Conservation (phyloP, 1,140 invertebrate species). For the Sweltsa coloradensis region DNA sequence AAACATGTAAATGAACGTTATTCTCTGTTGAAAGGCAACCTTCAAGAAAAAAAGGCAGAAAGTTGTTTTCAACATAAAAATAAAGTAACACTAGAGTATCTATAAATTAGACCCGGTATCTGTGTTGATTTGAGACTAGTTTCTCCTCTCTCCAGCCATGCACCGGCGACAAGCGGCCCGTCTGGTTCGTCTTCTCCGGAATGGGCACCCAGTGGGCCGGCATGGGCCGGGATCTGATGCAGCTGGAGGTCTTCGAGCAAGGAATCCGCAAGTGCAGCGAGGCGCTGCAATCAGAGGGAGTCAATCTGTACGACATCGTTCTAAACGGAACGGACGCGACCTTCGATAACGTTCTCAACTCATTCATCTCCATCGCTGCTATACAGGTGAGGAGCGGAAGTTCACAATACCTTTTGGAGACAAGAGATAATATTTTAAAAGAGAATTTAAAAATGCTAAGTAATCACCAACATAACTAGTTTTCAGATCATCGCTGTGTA, state of each 20-base stretch:
- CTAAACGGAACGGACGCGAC: conserved; percentile 57
- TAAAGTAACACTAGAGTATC: too few relatives aligned
- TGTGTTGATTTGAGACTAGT: background rate
- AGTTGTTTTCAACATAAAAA: too few relatives aligned
- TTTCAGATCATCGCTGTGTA: too few relatives aligned
- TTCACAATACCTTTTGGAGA: too few relatives aligned
- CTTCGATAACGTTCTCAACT: conserved; percentile 73
- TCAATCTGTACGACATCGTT: conserved; percentile 74
- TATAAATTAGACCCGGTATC: too few relatives aligned
- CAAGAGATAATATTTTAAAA: too few relatives aligned
- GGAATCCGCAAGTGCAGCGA: conserved; percentile 65
- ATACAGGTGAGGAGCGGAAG: conserved; percentile 73
- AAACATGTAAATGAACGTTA: too few relatives aligned
- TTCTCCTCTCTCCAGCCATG: conserved; percentile 15
- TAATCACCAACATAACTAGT: too few relatives aligned
- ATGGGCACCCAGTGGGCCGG: conserved; percentile 96
- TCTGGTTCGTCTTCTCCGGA: conserved; percentile 92
- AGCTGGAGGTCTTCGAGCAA: conserved; percentile 62
- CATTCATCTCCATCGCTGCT: conserved; percentile 87
- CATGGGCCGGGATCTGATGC: conserved; percentile 79
- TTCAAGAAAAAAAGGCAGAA: background rate
- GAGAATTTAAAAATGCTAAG: too few relatives aligned
- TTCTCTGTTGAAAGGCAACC: too few relatives aligned
- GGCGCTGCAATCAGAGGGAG: conserved; percentile 56
- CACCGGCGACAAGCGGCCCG: conserved; percentile 48